Conservation (phyloP, 2,113 vertebrate genomes). For the Ciconia stormi region DNA sequence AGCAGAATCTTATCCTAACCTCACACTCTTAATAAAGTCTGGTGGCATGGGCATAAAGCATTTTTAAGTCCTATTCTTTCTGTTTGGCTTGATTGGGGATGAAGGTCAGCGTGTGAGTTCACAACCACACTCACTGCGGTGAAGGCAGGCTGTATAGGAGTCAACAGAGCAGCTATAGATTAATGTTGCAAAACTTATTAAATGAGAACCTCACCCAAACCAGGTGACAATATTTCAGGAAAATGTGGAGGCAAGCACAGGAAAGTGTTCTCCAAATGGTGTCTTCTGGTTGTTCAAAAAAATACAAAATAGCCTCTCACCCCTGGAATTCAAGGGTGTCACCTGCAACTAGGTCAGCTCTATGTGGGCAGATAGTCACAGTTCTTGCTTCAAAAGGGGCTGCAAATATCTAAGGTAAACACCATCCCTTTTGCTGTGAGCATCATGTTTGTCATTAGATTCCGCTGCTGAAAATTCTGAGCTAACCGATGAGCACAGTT, state of each 20-base stretch:
- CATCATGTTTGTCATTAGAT: background rate
- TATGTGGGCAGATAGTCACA: background rate
- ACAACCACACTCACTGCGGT: background rate
- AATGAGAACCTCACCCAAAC: background rate
- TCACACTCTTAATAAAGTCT: background rate
- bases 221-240: background rate
- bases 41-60: background rate
- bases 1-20: background rate
- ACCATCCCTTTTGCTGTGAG: background rate
- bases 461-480: background rate
- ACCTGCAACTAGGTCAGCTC: background rate
- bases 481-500: background rate
- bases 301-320: background rate
- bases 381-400: background rate
- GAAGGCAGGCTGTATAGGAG: background rate
- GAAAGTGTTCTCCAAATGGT: background rate
- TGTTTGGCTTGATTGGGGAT: background rate
- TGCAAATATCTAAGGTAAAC: background rate
- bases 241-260: background rate
- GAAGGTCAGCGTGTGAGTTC: rapidly evolving
- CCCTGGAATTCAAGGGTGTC: background rate
- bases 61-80: background rate
- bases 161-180: background rate
- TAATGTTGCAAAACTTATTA: background rate
- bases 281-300: background rate